Percentiles rank a stretch among this genome's conserved stretches.
Evolutionary conservation across 2,113 vertebrate species (phyloP).

Genomic region (Sminthopsis crassicaudata): DNA sequence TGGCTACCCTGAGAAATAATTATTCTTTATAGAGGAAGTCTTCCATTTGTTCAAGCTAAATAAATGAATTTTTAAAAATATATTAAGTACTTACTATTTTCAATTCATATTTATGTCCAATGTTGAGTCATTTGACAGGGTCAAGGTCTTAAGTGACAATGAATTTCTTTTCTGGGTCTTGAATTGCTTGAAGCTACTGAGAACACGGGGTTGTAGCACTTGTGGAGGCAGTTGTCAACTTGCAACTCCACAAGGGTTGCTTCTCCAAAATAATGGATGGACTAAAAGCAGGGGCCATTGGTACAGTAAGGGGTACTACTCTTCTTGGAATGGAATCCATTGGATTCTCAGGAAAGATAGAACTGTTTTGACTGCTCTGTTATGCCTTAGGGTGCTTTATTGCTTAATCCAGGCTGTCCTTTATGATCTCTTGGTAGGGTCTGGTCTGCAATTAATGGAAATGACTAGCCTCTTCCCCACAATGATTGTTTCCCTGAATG

Average conservation of each 20-base stretch:
- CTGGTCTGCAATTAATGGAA: background rate
- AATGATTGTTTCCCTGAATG: background rate
- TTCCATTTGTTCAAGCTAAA: background rate
- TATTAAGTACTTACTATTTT: background rate
- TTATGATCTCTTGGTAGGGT: background rate
- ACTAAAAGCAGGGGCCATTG: background rate
- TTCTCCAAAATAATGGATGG: background rate
- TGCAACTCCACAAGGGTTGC: background rate
- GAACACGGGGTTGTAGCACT: background rate
- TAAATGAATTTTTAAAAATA: background rate
- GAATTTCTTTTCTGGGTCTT: background rate
- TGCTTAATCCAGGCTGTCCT: background rate
- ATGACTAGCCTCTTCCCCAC: background rate
- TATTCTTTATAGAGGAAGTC: background rate
- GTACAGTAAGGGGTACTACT: background rate
- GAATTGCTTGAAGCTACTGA: background rate
- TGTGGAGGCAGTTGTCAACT: background rate
- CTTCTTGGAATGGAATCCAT: background rate
- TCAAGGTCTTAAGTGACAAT: background rate
- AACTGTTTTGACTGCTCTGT: background rate
- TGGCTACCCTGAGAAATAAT: background rate
- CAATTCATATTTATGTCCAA: background rate
- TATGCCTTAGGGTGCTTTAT: background rate
- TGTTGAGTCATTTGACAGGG: background rate
- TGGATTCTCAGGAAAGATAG: background rate